A percentile compares a stretch with the other conserved stretches of the same genome.
Evolutionary conservation across 2,888 invertebrate species (phyloP).

Genomic region (Trimorus sp.): DNA sequence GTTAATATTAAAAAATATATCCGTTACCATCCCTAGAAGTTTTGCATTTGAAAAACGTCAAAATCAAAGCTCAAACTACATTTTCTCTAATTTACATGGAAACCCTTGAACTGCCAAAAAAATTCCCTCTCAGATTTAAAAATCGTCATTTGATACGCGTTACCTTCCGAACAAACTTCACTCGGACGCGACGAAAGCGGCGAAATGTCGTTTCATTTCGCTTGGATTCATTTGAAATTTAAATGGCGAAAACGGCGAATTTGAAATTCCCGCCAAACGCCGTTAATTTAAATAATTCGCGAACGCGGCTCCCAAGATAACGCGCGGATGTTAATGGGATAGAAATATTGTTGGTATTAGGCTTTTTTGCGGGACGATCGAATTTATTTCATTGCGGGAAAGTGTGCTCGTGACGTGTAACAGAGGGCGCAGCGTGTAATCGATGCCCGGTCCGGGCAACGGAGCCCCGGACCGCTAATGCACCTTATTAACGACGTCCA

Average conservation of each 20-base stretch:
- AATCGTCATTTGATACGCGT: no score
- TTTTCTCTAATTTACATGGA: no score
- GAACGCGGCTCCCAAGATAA: not conserved
- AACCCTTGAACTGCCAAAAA: no score
- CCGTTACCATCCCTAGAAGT: no score
- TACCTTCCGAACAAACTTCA: no score
- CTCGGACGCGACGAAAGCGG: not conserved
- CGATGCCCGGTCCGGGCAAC: conserved; percentile 34
- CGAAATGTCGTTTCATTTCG: not conserved
- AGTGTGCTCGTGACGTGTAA: conserved; percentile 16
- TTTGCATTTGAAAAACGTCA: no score
- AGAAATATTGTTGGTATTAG: not conserved
- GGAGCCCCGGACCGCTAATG: conserved; percentile 46
- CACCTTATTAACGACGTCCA: conserved; percentile 57
- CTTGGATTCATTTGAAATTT: not conserved
- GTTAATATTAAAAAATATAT: no score
- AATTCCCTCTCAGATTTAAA: no score
- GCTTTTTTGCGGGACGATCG: not conserved
- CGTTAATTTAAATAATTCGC: not conserved
- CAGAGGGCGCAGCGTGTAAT: conserved; percentile 37
- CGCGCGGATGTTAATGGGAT: not conserved
- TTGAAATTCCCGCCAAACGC: conserved; percentile 24
- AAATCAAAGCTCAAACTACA: no score
- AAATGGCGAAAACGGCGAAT: not conserved
- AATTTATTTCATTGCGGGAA: conserved; percentile 10